Evolutionary conservation across 2,888 invertebrate species (phyloP).

Genomic region (Acrobasis repandana): DNA sequence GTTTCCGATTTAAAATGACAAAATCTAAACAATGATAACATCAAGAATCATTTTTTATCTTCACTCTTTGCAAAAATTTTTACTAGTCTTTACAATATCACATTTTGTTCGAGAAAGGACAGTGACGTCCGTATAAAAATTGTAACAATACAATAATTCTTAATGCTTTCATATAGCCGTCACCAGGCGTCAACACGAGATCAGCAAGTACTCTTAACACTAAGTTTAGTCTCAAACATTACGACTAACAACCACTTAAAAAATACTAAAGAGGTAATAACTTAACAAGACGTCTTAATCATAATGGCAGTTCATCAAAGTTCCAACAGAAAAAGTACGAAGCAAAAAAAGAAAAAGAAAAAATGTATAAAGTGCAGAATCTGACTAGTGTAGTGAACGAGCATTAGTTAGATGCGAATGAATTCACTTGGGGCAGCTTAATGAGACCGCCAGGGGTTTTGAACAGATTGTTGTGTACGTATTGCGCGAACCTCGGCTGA

Average conservation of each 20-base stretch:
- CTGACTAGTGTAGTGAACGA: constrained; percentile 51
- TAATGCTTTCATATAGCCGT: constrained; percentile 79
- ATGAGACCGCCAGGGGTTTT: constrained; percentile 66
- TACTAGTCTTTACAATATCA: constrained; percentile 80
- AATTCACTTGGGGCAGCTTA: constrained; percentile 62
- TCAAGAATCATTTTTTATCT: constrained; percentile 77
- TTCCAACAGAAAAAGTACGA: constrained; percentile 53
- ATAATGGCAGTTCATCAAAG: constrained; percentile 74
- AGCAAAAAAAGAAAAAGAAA: constrained; percentile 50
- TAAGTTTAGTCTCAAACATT: constrained; percentile 70
- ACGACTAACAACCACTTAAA: constrained; percentile 71
- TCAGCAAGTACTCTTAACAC: constrained; percentile 73
- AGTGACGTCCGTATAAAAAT: constrained; percentile 80
- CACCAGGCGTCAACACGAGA: constrained; percentile 76
- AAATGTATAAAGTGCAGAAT: constrained; percentile 32
- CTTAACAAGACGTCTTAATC: constrained; percentile 69
- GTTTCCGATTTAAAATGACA: constrained; percentile 75
- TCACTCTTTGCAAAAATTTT: constrained; percentile 66
- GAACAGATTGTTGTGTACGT: constrained; percentile 52
- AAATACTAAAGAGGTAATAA: constrained; percentile 63
- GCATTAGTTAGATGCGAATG: constrained; percentile 55
- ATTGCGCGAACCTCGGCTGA: constrained; percentile 59
- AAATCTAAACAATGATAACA: constrained; percentile 80
- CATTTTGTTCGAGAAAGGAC: constrained; percentile 78
- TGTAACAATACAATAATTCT: constrained; percentile 80